Base-by-base conservation (phyloP, 2,888 invertebrate genomes). In the Netelia virgata region DNA sequence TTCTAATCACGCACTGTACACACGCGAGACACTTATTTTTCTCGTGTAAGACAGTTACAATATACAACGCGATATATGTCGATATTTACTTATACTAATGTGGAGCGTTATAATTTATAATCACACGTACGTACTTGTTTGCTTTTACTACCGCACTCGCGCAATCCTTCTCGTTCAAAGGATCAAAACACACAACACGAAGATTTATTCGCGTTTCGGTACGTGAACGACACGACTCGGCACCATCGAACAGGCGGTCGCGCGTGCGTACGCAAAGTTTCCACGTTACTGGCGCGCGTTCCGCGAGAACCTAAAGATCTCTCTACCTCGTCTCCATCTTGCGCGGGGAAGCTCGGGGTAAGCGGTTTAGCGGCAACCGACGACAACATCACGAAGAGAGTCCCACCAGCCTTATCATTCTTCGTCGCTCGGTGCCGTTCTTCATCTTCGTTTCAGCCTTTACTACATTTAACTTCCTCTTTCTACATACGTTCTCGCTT, bases 261-360 rank as follows among this genome's bases (percentile, higher is more conserved):
- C 74, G 80, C 66, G 23, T 59, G 53, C 79, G 75, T 82, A 80
- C 74, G 81, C 74, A 83, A 68, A 80, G 73, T 73, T 82, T 80
- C 77, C 84, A 81, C 86, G 86, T 80, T 86, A 84, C 83, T 85
- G 83, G 76, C 80, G 85, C 85, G 85, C 85, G 84, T 82, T 64
- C 76, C 43, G 77, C 81, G 78, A 83, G 84, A 84, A 83, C 66
- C 69, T 18, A 81, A 77, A 76, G 77, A 74, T 76, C 68, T 78
- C 73, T 82, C 78, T 79, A 47, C 9, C 57, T 53, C 80, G 74
- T 74, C 41, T 41, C 59, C 20, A 50, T 75, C 16, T 70, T 82
- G 63, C 78, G 68, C 69, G 63, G 66, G 69, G 73, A 61, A 73
- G 74, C 74, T 69, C 63, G 57, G 64, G 28, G 72, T 68, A 83